A percentile compares a stretch with the other conserved stretches of the same genome.
phyloP scores from a whole-genome alignment of 1,140 invertebrate species.

The Leptinotarsa texana region DNA sequence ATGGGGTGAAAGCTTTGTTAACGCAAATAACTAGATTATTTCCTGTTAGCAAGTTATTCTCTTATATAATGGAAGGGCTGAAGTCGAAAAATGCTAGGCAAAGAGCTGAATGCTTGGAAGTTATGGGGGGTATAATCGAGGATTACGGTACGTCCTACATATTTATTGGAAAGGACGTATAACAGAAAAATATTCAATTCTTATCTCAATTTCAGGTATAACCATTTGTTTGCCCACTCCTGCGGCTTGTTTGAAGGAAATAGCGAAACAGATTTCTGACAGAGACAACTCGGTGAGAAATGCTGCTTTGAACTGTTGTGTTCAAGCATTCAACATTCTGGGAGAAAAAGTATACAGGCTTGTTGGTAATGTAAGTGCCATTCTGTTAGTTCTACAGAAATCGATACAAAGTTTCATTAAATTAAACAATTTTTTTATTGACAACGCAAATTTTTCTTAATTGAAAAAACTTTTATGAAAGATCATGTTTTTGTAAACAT shows the following conservation, averaged over 20 bases:
- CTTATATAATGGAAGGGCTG: conserved; percentile 88
- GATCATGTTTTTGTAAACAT: no score
- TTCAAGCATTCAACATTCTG: conserved; percentile 86
- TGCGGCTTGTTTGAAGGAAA: conserved; percentile 62
- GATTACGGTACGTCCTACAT: conserved; percentile 69
- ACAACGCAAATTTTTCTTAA: no score
- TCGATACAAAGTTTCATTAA: no score
- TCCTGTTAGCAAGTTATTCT: conserved; percentile 87
- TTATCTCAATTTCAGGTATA: no score
- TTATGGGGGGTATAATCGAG: conserved; percentile 85
- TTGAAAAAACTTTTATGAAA: no score
- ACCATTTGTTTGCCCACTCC: no score
- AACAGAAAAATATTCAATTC: no score
- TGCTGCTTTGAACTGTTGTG: conserved; percentile 92
- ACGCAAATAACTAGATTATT: conserved; percentile 85
- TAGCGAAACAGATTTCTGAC: conserved; percentile 93
- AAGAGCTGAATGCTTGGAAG: conserved; percentile 92
- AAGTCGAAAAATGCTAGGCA: conserved; percentile 97
- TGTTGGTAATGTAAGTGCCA: conserved; percentile 76
- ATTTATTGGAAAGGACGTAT: no score
- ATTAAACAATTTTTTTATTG: no score
- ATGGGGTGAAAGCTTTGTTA: conserved; percentile 84
- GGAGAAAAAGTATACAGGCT: conserved; percentile 91
- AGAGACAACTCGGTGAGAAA: conserved; percentile 95
- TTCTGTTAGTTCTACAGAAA: no score